Percentiles rank a stretch among this genome's conserved stretches.
Conservation (phyloP, 2,797 vertebrate species). For the Heterohyrax brucei region DNA sequence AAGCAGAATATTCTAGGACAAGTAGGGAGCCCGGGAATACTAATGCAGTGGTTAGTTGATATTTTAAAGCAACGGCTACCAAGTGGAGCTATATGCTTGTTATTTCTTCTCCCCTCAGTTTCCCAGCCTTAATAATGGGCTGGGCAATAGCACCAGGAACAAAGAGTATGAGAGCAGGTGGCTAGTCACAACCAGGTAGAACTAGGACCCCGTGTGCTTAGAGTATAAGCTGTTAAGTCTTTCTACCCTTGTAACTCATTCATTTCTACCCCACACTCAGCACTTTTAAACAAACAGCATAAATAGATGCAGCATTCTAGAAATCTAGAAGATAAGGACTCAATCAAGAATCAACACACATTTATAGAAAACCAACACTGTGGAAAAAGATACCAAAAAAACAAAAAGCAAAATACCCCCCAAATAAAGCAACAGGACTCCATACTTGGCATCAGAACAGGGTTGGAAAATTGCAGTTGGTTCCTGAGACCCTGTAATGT, state of each 20-base stretch:
- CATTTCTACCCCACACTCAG: background rate
- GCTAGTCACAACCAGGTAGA: background rate
- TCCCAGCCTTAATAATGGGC: background rate
- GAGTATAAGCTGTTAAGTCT: background rate
- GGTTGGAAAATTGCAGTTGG: background rate
- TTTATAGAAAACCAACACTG: background rate
- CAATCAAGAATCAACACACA: background rate
- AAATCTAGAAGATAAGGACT: background rate
- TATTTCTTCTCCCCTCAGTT: background rate
- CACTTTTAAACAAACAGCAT: background rate
- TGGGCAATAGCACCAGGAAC: background rate
- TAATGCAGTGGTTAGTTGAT: background rate
- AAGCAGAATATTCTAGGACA: background rate
- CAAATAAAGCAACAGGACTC: slow-evolving; percentile 9
- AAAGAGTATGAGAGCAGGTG: background rate
- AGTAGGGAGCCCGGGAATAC: background rate
- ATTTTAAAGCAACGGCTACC: background rate
- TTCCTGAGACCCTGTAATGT: slow-evolving; percentile 18
- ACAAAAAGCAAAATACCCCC: background rate
- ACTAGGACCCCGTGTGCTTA: background rate
- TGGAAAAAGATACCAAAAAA: background rate
- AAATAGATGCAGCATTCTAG: background rate
- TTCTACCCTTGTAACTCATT: background rate
- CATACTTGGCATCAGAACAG: background rate
- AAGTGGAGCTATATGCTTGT: background rate